These are phyloP conservation scores for Tineola bisselliella DNA, from an alignment of 2,888 invertebrate species.

Conservation along the genomic window DNA sequence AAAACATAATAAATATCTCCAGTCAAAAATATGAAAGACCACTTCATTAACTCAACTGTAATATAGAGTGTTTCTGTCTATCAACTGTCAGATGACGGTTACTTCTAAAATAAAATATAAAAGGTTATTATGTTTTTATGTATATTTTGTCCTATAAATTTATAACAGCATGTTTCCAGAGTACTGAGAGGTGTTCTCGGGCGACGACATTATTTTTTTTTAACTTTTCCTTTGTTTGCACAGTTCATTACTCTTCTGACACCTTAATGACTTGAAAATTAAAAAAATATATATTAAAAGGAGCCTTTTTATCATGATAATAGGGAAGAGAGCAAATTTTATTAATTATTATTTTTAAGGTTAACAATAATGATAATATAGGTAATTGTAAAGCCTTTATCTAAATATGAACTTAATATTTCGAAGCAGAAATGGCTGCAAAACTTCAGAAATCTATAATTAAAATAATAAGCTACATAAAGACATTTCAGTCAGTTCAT, in stretches of 20 bases:
- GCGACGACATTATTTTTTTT: not conserved
- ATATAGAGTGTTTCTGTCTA: not conserved
- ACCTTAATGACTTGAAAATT: conserved; percentile 1
- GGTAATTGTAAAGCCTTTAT: too few relatives aligned
- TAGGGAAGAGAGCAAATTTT: not conserved
- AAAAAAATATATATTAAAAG: not conserved
- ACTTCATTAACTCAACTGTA: not conserved
- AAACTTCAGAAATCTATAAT: too few relatives aligned
- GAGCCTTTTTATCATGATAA: not conserved
- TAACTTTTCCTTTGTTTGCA: not conserved
- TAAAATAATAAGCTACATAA: too few relatives aligned
- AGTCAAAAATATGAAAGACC: not conserved
- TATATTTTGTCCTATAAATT: not conserved
- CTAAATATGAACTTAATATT: too few relatives aligned
- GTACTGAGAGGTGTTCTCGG: not conserved
- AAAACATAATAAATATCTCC: not conserved
- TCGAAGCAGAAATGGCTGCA: too few relatives aligned
- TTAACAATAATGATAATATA: too few relatives aligned
- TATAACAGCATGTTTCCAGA: not conserved
- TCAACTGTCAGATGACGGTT: not conserved
- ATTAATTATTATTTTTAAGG: too few relatives aligned
- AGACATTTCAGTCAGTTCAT: too few relatives aligned
- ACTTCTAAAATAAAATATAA: not conserved
- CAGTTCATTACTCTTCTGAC: conserved; percentile 3
- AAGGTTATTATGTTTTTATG: too few relatives aligned